Percentiles rank a stretch among this genome's conserved stretches.
These are phyloP conservation scores for Cheilosia soror DNA, from an alignment of 2,888 invertebrate genomes.

Conservation along the genomic window DNA sequence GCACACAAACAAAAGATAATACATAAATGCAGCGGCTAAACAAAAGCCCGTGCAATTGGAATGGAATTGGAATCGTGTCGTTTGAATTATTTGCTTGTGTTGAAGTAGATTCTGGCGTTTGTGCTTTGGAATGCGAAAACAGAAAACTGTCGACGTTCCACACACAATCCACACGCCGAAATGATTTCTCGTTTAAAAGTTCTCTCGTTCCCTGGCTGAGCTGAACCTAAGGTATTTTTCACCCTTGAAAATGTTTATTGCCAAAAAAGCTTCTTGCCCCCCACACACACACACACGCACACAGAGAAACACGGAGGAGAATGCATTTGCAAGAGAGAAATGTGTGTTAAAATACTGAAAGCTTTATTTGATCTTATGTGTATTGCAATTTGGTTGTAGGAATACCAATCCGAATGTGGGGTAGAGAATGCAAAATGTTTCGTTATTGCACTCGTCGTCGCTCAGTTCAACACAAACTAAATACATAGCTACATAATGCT, in stretches of 20 bases:
- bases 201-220: background rate
- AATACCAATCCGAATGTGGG: background rate
- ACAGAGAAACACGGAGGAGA: background rate
- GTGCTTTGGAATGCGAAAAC: conserved; percentile 42
- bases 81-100: conserved; percentile 21
- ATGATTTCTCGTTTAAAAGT: conserved; percentile 26
- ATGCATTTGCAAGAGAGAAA: conserved; percentile 23
- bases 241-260: conserved; percentile 23
- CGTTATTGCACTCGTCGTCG: conserved; percentile 17
- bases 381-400: conserved; percentile 40
- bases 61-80: background rate
- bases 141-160: conserved; percentile 81
- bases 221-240: background rate
- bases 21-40: conserved; percentile 6
- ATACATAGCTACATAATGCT: background rate
- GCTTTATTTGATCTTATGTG: conserved; percentile 50
- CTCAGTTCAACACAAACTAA: conserved; percentile 2
- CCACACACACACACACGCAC: background rate
- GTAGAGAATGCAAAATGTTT: conserved; percentile 3
- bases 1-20: background rate
- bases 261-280: conserved; percentile 37
- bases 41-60: conserved; percentile 3
- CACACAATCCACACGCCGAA: conserved; percentile 81
- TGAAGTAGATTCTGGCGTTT: conserved; percentile 1
- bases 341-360: conserved; percentile 6